Percentiles rank a stretch among this genome's conserved stretches.
phyloP scores from a whole-genome alignment of 1,140 invertebrate species.

The Cydia amplana region DNA sequence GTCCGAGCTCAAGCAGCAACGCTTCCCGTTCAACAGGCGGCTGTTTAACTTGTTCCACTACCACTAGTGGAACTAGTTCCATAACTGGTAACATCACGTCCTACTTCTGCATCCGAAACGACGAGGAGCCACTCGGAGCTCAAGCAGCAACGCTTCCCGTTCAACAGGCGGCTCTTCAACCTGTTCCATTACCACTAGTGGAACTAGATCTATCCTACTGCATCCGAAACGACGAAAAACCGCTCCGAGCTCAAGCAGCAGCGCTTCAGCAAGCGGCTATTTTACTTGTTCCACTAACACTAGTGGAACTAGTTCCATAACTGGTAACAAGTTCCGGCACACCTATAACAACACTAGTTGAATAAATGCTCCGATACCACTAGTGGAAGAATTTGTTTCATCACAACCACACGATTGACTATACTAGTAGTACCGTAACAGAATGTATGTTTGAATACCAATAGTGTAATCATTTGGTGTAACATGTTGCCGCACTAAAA shows the following conservation, averaged over 20 bases:
- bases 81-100: background rate
- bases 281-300: background rate
- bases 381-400: too few species aligned
- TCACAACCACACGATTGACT: too few species aligned
- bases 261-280: too few species aligned
- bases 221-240: too few species aligned
- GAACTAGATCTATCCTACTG: background rate
- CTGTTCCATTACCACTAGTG: constrained; percentile 69
- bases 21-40: constrained; percentile 56
- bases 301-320: background rate
- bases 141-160: constrained; percentile 52
- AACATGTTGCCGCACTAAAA: too few species aligned
- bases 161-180: constrained; percentile 62
- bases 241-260: too few species aligned
- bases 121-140: constrained; percentile 86
- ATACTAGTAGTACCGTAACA: too few species aligned
- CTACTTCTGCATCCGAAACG: constrained; percentile 85
- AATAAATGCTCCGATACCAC: too few species aligned
- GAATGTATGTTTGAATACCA: too few species aligned
- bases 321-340: too few species aligned
- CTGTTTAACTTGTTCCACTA: constrained; percentile 66
- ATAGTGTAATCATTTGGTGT: too few species aligned
- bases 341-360: too few species aligned
- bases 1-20: constrained; percentile 70
- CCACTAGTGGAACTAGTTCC: constrained; percentile 48